Conservation (phyloP, 2,113 vertebrate genomes). For the Colistium nudipinnis region DNA sequence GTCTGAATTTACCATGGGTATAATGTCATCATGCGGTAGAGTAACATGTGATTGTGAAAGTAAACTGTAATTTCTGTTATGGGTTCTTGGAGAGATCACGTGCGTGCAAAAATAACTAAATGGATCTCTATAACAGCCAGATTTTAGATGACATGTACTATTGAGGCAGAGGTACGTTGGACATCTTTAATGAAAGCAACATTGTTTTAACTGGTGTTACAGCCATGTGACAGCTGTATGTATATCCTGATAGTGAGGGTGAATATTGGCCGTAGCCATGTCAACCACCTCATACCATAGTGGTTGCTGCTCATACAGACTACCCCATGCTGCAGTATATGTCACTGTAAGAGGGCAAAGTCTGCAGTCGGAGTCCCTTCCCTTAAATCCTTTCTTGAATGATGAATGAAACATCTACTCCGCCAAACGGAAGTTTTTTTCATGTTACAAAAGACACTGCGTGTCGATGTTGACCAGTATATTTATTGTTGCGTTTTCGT, state of each 20-base stretch:
- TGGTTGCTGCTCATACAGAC: neutral
- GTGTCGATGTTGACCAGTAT: neutral
- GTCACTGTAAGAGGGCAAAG: neutral
- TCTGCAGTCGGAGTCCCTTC: neutral
- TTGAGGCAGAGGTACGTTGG: neutral
- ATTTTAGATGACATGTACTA: neutral
- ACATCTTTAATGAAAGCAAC: neutral
- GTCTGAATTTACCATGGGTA: neutral
- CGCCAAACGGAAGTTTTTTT: neutral
- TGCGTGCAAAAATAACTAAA: neutral
- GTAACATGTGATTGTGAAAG: neutral
- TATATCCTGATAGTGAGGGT: neutral
- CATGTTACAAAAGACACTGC: neutral
- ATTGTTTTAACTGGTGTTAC: conserved; percentile 15
- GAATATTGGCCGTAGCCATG: conserved; percentile 23
- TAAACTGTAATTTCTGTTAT: neutral
- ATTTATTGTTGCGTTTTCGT: neutral
- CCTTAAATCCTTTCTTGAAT: neutral
- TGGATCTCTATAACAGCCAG: neutral
- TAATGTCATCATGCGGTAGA: neutral
- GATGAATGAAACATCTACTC: neutral
- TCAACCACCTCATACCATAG: neutral
- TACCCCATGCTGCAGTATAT: neutral
- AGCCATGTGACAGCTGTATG: conserved; percentile 25
- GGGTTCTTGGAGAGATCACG: neutral